Conservation (phyloP, 2,113 vertebrate genomes). For the Sylvietta virens region DNA sequence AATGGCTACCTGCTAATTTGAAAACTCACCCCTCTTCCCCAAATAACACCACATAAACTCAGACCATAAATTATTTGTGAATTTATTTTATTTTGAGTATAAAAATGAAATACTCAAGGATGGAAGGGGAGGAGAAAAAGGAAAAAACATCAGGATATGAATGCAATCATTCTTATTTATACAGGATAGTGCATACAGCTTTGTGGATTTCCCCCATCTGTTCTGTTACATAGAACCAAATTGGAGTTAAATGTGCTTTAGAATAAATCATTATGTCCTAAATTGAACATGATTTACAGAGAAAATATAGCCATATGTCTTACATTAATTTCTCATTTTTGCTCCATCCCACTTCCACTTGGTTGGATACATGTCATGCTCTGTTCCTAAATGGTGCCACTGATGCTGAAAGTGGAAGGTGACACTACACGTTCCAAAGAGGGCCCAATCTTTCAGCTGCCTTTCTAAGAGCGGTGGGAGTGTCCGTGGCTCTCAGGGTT, state of each 20-base stretch:
- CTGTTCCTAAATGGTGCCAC: background rate
- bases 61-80: background rate
- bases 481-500: background rate
- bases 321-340: slow-evolving; percentile 43
- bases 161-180: slow-evolving; percentile 10
- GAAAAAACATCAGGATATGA: background rate
- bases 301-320: slow-evolving; percentile 63
- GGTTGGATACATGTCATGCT: background rate
- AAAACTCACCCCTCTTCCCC: background rate
- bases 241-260: slow-evolving; percentile 51
- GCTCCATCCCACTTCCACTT: background rate
- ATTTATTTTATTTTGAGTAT: background rate
- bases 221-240: slow-evolving; percentile 42
- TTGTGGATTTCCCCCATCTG: slow-evolving; percentile 59
- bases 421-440: background rate
- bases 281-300: slow-evolving; percentile 55
- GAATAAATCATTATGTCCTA: slow-evolving; percentile 47
- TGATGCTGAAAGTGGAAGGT: background rate
- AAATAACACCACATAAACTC: background rate
- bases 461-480: background rate
- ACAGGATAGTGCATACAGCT: background rate
- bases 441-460: background rate
- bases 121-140: background rate
- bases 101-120: background rate
- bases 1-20: background rate